phyloP scores from a whole-genome alignment of 2,888 invertebrate species.

The Ectemnius continuus region DNA sequence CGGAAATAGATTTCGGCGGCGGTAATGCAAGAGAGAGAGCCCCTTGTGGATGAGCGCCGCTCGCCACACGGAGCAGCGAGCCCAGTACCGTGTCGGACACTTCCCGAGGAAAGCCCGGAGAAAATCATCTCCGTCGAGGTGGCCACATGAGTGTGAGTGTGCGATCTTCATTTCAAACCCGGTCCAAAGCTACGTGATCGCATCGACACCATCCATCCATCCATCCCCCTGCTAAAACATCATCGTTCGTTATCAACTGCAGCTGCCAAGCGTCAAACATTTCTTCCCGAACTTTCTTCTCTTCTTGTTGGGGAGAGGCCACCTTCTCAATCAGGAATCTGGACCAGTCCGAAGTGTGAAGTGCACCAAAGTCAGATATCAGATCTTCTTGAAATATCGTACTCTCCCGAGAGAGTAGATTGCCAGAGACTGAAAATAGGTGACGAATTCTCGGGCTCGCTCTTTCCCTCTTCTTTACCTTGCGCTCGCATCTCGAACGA shows the following conservation, averaged over 20 bases:
- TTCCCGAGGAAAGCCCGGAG: conserved; percentile 66
- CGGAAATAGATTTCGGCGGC: conserved; percentile 68
- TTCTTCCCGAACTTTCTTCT: too few species aligned
- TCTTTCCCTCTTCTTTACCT: not conserved
- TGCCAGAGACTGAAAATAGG: not conserved
- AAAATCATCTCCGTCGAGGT: conserved; percentile 61
- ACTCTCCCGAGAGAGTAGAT: too few species aligned
- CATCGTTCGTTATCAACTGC: too few species aligned
- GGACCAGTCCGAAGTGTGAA: too few species aligned
- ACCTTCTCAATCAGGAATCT: too few species aligned
- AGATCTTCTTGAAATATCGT: too few species aligned
- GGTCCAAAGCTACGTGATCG: not conserved
- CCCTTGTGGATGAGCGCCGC: conserved; percentile 50
- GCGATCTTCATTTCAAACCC: conserved; percentile 48
- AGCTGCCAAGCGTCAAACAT: too few species aligned
- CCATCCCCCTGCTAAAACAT: too few species aligned
- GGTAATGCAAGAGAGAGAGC: conserved; percentile 53
- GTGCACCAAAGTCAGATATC: too few species aligned
- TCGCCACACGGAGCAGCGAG: conserved; percentile 44
- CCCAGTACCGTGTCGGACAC: conserved; percentile 66
- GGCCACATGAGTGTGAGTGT: conserved; percentile 74
- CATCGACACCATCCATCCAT: too few species aligned
- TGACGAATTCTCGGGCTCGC: not conserved
- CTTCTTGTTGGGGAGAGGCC: too few species aligned
- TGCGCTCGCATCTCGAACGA: not conserved